A percentile compares a stretch with the other conserved stretches of the same genome.
Conservation (phyloP, 1,140 invertebrate genomes). For the Drosophila rufa region DNA sequence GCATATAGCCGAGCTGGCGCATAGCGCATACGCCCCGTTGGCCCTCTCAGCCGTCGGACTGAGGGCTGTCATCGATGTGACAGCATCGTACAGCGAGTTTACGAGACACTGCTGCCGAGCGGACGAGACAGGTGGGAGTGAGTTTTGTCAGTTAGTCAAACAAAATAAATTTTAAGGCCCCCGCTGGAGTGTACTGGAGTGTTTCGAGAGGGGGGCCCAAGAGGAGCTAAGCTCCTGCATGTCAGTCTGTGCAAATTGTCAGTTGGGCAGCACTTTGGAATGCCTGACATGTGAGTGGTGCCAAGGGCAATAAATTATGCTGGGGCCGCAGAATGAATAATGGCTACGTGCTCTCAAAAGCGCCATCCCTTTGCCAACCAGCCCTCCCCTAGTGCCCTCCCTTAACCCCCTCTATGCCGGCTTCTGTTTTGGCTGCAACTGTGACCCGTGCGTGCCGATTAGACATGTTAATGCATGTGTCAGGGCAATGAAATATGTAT, state of each 20-base stretch:
- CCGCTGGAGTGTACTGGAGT: background rate
- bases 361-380: background rate
- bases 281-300: slow-evolving; percentile 64
- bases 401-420: background rate
- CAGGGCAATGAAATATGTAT: slow-evolving; percentile 80
- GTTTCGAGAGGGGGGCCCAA: background rate
- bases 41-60: slow-evolving; percentile 1
- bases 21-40: slow-evolving; percentile 60
- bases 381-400: background rate
- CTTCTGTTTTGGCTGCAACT: slow-evolving; percentile 31
- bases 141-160: slow-evolving; percentile 66
- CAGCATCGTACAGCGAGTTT: slow-evolving; percentile 33
- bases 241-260: slow-evolving; percentile 74
- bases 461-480: slow-evolving; percentile 81
- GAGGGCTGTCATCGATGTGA: slow-evolving; percentile 63
- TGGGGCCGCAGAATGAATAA: slow-evolving; percentile 71
- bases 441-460: slow-evolving; percentile 67
- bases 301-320: slow-evolving; percentile 75
- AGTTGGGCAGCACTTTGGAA: slow-evolving; percentile 52
- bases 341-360: slow-evolving; percentile 38
- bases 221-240: slow-evolving; percentile 35
- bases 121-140: slow-evolving; percentile 35
- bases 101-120: slow-evolving; percentile 11
- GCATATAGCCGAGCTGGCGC: slow-evolving; percentile 85
- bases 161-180: slow-evolving; percentile 60